A percentile compares a stretch with the other conserved stretches of the same genome.
phyloP scores from a whole-genome alignment of 2,113 vertebrate genomes.

The Halcyon senegalensis region DNA sequence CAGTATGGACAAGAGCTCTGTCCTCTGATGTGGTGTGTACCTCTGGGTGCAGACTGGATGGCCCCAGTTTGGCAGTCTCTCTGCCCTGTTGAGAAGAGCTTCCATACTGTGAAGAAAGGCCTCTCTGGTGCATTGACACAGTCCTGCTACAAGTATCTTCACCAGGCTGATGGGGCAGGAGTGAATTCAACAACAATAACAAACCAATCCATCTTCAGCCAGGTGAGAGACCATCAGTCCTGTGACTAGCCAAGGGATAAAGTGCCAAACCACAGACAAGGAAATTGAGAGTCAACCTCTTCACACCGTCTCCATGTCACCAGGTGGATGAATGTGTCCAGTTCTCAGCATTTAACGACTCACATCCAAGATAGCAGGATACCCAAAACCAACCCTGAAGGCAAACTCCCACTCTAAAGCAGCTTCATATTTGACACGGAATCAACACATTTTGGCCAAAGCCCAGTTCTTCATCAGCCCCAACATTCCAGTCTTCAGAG shows the following conservation, averaged over 20 bases:
- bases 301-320: accelerated
- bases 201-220: background rate
- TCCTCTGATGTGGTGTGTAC: background rate
- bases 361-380: background rate
- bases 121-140: background rate
- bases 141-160: background rate
- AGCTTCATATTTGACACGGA: background rate
- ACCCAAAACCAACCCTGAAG: background rate
- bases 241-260: background rate
- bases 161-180: background rate
- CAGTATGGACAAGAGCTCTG: background rate
- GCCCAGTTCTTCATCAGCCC: background rate
- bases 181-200: background rate
- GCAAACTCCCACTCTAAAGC: background rate
- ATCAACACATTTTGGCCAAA: background rate
- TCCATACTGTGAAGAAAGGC: background rate
- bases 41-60: background rate
- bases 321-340: background rate
- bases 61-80: background rate
- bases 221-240: background rate
- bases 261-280: background rate
- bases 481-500: background rate
- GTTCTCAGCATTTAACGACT: background rate
- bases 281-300: background rate
- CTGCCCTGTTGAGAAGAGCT: background rate